phyloP scores from a whole-genome alignment of 2,888 invertebrate genomes.

The Phasia obesa region DNA sequence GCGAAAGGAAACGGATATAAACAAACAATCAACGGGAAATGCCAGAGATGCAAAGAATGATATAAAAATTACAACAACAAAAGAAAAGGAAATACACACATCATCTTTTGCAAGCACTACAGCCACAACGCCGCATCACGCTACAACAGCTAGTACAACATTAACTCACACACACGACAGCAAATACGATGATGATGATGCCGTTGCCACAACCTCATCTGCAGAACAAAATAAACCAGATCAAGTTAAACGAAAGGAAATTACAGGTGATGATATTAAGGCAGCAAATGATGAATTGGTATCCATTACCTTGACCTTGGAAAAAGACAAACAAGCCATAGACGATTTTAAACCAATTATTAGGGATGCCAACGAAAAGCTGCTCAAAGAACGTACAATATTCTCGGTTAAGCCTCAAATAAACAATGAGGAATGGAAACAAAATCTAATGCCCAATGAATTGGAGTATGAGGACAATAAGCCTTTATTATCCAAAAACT shows the following conservation, averaged over 20 bases:
- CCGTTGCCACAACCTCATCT: background rate
- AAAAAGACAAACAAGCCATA: constrained; percentile 9
- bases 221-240: background rate
- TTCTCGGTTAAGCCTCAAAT: constrained; percentile 72
- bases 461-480: constrained; percentile 66
- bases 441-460: constrained; percentile 78
- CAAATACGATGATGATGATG: background rate
- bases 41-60: constrained; percentile 47
- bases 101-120: background rate
- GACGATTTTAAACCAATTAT: constrained; percentile 80
- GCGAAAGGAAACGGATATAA: constrained; percentile 71
- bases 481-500: background rate
- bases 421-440: constrained; percentile 72
- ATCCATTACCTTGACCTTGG: constrained; percentile 19
- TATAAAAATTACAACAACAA: constrained; percentile 58
- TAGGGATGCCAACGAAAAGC: constrained; percentile 77
- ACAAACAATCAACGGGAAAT: constrained; percentile 58
- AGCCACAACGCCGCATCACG: background rate
- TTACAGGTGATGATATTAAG: constrained; percentile 61
- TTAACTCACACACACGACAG: background rate
- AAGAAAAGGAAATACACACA: constrained; percentile 37
- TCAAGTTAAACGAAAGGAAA: constrained; percentile 38
- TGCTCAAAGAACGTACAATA: constrained; percentile 76
- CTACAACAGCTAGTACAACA: background rate
- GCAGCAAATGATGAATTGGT: background rate